Base-by-base conservation (phyloP, 2,888 invertebrate genomes). In the Germaria angustata region DNA sequence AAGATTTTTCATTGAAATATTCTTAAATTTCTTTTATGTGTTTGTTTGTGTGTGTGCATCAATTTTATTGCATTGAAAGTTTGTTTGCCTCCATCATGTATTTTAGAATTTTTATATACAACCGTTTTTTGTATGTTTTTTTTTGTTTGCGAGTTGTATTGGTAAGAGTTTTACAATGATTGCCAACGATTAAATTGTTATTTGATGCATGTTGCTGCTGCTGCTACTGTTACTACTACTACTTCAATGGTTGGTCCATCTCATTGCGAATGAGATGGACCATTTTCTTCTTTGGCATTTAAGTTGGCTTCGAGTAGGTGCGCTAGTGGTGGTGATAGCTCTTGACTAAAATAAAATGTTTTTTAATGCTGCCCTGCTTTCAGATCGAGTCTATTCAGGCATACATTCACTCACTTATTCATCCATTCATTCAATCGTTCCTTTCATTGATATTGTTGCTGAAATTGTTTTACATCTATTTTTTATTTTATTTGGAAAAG, bases 141-240 rank as follows among this genome's bases (percentile, higher is more conserved):
- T 59, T 59, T 17, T 28, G 44, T 20, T 13, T 7, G 7, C n/a
- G n/a, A n/a, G n/a, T 34, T 61, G 32, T 32, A 8, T 20, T 32
- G 32, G 59, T 13, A 51, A 55, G 51, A 44, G 63, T 51, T 59
- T 61, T 51, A n/a, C 49, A 82, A 75, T 82, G 68, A 82, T 69
- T 75, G 75, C 71, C 75, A 79, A 66, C 75, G 79, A 82, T 82
- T 82, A 76, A 79, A 79, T 82, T 82, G 79, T 82, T 82, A 82
- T 76, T 71, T 82, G 79, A 82, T 79, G 71, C 65, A 79, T 76
- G 71, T 65, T 63, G 22, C 13, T 72, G 11, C 39, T 71, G 32
- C 15, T 79, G 22, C 24, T 49, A 24, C 41, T 61, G 32, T 8
- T 71, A 2, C 24, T 61, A 20, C 32, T 79, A 17, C 32, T 49